phyloP scores from a whole-genome alignment of 2,113 vertebrate species.

The Peromyscus californicus region DNA sequence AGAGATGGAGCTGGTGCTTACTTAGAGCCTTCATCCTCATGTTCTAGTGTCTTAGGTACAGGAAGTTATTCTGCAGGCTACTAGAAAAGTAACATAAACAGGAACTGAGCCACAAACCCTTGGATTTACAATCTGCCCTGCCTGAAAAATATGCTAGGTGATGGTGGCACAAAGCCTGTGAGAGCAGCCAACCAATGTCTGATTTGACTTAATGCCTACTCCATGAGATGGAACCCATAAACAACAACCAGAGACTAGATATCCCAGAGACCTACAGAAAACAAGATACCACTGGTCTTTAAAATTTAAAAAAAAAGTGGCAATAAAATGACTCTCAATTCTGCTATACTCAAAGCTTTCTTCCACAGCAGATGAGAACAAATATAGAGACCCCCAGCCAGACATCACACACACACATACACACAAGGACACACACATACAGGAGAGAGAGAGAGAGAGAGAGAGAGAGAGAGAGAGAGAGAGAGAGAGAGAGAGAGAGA shows the following conservation, averaged over 20 bases:
- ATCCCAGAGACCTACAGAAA: neutral
- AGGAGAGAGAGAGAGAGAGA: too few species aligned
- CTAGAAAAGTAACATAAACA: neutral
- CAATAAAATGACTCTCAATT: neutral
- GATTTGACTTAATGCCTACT: neutral
- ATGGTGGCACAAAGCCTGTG: neutral
- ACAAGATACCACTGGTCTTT: neutral
- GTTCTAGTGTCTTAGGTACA: neutral
- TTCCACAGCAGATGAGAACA: neutral
- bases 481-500: neutral
- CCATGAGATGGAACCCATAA: neutral
- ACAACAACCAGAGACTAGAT: neutral
- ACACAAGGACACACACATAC: neutral
- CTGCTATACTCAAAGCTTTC: neutral
- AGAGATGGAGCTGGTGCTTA: neutral
- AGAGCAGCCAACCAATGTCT: neutral
- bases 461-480: too few species aligned
- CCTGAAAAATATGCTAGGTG: neutral
- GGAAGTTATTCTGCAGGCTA: neutral
- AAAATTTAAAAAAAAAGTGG: neutral
- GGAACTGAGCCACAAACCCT: neutral
- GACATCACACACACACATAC: neutral
- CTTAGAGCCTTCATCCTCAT: neutral
- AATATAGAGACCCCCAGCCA: neutral
- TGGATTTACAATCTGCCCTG: neutral